Conservation (phyloP, 2,113 vertebrate genomes). For the Picathartes gymnocephalus region DNA sequence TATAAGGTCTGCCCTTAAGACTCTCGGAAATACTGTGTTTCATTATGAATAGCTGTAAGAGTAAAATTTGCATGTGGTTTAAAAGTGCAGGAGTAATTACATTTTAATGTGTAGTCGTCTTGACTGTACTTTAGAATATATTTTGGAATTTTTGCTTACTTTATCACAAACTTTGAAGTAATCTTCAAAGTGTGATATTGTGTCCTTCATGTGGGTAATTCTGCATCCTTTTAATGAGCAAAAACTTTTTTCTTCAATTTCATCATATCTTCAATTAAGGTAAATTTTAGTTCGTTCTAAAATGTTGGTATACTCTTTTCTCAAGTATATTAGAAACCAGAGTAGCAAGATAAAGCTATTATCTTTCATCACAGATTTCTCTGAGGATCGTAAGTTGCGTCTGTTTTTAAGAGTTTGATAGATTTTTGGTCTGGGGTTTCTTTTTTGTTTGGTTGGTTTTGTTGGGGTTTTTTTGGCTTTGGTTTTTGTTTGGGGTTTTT, state of each 20-base stretch:
- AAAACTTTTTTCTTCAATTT: not conserved
- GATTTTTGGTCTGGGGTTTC: not conserved
- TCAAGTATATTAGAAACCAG: not conserved
- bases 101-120: constrained; percentile 17
- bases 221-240: not conserved
- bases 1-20: constrained; percentile 27
- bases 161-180: constrained; percentile 49
- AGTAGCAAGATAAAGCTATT: not conserved
- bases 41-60: constrained; percentile 51
- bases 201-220: constrained; percentile 25
- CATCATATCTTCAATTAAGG: not conserved
- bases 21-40: constrained; percentile 17
- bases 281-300: not conserved
- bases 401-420: not conserved
- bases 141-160: not conserved
- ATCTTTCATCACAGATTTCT: not conserved
- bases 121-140: not conserved
- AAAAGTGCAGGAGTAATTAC: constrained; percentile 37
- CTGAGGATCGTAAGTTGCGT: not conserved
- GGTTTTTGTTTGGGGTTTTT: not conserved
- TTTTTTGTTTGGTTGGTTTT: not conserved
- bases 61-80: constrained; percentile 39
- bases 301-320: not conserved
- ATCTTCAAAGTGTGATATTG: not conserved
- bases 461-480: not conserved